Evolutionary conservation across 2,888 invertebrate species (phyloP), one percentile per base, ranked within the genome.

Genomic region (Julus scandinavius): DNA sequence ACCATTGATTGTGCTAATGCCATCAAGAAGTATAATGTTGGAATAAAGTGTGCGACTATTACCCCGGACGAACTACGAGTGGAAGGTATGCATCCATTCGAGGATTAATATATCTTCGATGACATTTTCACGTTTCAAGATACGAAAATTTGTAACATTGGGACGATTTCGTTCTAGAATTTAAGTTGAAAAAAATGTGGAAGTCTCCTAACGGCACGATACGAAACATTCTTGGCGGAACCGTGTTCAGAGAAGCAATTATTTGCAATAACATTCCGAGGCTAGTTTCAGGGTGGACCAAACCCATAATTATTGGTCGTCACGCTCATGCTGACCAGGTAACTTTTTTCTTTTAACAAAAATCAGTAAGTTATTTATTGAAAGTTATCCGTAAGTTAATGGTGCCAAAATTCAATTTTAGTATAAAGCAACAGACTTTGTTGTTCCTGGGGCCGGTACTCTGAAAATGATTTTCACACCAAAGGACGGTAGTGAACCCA

Each of bases 61-160:
- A 99, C 99, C 0, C 99, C 99, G 1, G 99, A 99, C 92, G 99
- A 99, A 92, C 96, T 97, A 63, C 94, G 99, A 92, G 98, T 99
- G 0, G 96, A 97, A 93, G 93, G 93, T 93, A 91, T 20, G 29
- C 4, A 45, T 0, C 58, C 84, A 84, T n/a, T 13, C 38, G 29
- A 54, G n/a, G 38, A n/a, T 40, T 85, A 45, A 41, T n/a, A n/a
- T 40, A 17, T 38, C 83, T 11, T 40, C 41, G 45, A 45, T 45
- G 5, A 45, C 54, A 54, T 54, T 54, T 54, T 17, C 17, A 54
- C 17, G 17, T 54, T 54, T 1, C 45, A 45, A 13, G 29, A 29
- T 29, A 29, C 29, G 0, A 29, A 29, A 29, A 29, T 29, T 29
- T 29, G 0, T 29, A 29, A 29, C 29, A 29, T 29, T 29, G 29